Conservation (phyloP, 2,113 vertebrate genomes). For the Entomyzon cyanotis region DNA sequence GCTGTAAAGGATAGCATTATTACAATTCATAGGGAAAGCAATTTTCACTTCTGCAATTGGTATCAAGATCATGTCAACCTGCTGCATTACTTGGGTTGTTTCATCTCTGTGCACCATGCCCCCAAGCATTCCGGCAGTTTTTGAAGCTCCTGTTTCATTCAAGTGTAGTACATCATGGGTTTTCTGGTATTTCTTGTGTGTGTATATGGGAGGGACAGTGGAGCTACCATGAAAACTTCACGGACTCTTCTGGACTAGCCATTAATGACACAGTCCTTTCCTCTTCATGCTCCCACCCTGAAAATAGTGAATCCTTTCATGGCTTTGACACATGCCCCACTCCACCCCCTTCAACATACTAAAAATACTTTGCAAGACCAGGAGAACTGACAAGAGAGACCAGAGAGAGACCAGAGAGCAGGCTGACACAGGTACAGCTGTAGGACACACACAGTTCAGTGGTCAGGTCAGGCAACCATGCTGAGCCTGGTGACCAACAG, state of each 20-base stretch:
- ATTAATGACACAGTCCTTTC: neutral
- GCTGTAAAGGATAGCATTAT: neutral
- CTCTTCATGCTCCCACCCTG: neutral
- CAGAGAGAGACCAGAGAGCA: neutral
- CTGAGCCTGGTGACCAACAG: neutral
- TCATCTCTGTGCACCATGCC: neutral
- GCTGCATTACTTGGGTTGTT: neutral
- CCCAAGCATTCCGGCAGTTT: neutral
- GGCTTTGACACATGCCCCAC: neutral
- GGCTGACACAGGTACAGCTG: neutral
- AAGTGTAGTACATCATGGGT: rapidly evolving
- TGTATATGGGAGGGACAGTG: neutral
- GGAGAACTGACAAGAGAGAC: neutral
- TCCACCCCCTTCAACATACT: neutral
- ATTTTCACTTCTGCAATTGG: neutral
- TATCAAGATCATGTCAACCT: neutral
- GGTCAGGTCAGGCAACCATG: neutral
- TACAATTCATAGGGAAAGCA: neutral
- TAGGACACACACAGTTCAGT: neutral
- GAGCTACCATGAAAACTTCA: neutral
- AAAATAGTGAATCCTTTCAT: neutral
- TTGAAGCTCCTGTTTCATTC: neutral
- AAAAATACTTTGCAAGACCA: neutral
- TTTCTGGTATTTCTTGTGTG: neutral
- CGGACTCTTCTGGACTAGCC: neutral